phyloP scores from a whole-genome alignment of 2,797 vertebrate species.

The Neopelma chrysocephalum region DNA sequence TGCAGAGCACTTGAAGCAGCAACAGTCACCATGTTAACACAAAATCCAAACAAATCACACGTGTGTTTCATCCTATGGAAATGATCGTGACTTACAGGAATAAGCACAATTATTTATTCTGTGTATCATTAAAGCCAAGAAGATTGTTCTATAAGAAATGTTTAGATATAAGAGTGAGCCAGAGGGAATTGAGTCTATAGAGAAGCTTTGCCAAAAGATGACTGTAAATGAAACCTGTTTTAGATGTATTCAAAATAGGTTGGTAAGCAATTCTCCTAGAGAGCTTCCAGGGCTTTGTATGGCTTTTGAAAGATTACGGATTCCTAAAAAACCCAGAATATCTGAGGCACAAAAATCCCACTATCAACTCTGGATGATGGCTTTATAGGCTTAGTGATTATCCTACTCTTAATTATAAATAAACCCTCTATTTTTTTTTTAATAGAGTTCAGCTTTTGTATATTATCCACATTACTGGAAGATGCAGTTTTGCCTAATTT shows the following conservation, averaged over 20 bases:
- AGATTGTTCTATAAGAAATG: background rate
- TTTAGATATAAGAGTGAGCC: background rate
- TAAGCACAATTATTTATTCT: background rate
- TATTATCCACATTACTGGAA: background rate
- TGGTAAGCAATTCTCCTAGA: background rate
- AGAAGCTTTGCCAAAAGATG: background rate
- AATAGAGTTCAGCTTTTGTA: background rate
- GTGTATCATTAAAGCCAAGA: background rate
- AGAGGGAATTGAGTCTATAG: background rate
- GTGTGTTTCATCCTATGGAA: background rate
- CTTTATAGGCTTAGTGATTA: slow-evolving; percentile 1
- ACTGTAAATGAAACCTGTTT: background rate
- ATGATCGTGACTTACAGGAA: background rate
- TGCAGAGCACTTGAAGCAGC: background rate
- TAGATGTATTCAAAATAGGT: background rate
- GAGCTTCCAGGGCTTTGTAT: background rate
- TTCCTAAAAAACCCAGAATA: background rate
- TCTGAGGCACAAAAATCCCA: background rate
- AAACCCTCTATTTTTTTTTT: background rate
- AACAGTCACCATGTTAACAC: background rate
- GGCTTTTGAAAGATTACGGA: background rate
- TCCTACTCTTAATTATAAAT: background rate
- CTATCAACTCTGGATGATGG: background rate
- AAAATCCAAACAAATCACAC: background rate
- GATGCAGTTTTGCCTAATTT: background rate